A percentile compares a stretch with the other conserved stretches of the same genome.
Conservation (phyloP, 30 jellyfish, hydroid and myxozoan genomes). For the Chrysaora quinquecirrha region DNA sequence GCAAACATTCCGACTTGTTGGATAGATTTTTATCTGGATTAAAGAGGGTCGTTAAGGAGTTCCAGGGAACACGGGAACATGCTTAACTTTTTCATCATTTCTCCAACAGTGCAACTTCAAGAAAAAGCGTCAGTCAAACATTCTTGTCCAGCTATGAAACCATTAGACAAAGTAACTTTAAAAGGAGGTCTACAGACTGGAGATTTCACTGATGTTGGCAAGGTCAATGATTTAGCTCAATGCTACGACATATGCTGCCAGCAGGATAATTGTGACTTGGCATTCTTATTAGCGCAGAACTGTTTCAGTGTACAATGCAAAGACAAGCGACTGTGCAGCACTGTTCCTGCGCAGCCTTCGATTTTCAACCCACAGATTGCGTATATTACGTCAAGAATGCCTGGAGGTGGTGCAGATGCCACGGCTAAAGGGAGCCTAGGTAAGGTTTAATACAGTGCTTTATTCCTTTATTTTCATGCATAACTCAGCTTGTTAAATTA, state of each 20-base stretch:
- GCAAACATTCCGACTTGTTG: too few species aligned
- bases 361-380: conserved; percentile 98
- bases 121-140: conserved; percentile 66
- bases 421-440: conserved; percentile 17
- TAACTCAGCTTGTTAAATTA: too few species aligned
- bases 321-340: conserved; percentile 84
- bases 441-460: neutral
- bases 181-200: conserved; percentile 99
- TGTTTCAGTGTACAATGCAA: conserved; percentile 97
- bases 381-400: conserved; percentile 66
- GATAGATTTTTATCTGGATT: too few species aligned
- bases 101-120: conserved; percentile 71
- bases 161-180: conserved; percentile 87
- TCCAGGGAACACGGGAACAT: too few species aligned
- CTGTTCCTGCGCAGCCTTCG: conserved; percentile 98
- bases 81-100: too few species aligned
- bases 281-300: conserved; percentile 95
- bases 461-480: neutral
- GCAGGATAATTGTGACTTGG: conserved; percentile 93
- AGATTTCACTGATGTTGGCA: conserved; percentile 98
- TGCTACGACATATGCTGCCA: conserved; percentile 98
- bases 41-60: too few species aligned
- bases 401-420: conserved; percentile 46
- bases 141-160: conserved; percentile 84
- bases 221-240: conserved; percentile 78